phyloP scores from a whole-genome alignment of 2,113 vertebrate genomes.

The Hippoglossus stenolepis region DNA sequence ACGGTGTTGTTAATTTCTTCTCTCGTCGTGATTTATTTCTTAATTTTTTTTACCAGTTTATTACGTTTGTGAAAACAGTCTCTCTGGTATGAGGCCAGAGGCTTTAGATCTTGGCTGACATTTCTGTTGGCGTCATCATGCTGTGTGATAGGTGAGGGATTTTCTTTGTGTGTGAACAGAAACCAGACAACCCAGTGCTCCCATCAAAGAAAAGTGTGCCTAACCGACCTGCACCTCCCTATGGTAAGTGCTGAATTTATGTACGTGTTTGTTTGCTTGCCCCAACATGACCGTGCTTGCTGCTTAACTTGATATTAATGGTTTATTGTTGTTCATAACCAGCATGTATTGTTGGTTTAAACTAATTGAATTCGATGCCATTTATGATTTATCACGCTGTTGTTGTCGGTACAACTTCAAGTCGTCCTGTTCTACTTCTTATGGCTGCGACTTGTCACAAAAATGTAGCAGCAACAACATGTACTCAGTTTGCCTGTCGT shows the following conservation, averaged over 20 bases:
- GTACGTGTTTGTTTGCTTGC: background rate
- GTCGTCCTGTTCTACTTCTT: background rate
- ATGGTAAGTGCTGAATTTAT: conserved; percentile 69
- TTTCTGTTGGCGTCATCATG: conserved; percentile 33
- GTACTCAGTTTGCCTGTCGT: conserved; percentile 6
- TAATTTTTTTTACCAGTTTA: conserved; percentile 28
- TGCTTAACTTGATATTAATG: conserved; percentile 1
- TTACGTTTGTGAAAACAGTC: conserved; percentile 36
- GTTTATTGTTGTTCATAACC: conserved; percentile 8
- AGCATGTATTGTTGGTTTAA: conserved; percentile 1
- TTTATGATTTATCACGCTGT: background rate
- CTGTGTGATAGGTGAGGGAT: conserved; percentile 6
- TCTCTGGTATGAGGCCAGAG: conserved; percentile 29
- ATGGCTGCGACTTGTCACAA: background rate
- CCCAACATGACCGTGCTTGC: conserved; percentile 19
- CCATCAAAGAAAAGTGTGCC: conserved; percentile 80
- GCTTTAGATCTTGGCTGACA: conserved; percentile 23
- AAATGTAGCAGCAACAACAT: conserved; percentile 2
- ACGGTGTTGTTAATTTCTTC: conserved; percentile 36
- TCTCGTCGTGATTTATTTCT: conserved; percentile 34
- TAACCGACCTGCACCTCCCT: conserved; percentile 81
- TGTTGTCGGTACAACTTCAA: background rate
- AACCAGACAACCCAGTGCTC: conserved; percentile 70
- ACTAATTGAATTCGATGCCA: background rate
- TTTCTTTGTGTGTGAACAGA: conserved; percentile 60